Evolutionary conservation across 1,140 invertebrate genomes (phyloP), one percentile per base, ranked within the genome.

Genomic region (Neelides sp.): DNA sequence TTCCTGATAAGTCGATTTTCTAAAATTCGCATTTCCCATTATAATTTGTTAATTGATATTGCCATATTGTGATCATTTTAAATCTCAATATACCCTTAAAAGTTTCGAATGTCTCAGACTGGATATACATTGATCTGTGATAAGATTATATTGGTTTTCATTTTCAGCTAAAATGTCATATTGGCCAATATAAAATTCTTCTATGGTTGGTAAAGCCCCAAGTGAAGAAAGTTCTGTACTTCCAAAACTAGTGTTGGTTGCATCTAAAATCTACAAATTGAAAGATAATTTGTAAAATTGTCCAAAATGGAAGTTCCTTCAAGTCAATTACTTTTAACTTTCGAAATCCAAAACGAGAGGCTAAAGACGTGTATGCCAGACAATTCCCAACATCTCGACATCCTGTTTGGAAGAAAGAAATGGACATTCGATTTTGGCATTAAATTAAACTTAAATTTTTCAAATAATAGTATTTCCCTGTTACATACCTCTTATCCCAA

Each of bases 361-460:
- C 77, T 34, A 85, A 73, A 60, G 79, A 80, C 13, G 76, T 74
- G 64, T 85, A 85, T 0, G 80, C 79, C 13, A 83, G 75, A 63
- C 79, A 83, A 62, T 82, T 79, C 19, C 72, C 71, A 45, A 85
- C 64, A 48, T 72, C 68, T 40, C 66, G 63, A 64, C 80, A 83
- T 4, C 77, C 75, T n/a, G n/a, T n/a, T n/a, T n/a, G n/a, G n/a
- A n/a, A n/a, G n/a, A n/a, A n/a, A n/a, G n/a, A n/a, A n/a, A n/a
- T n/a, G n/a, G n/a, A n/a, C n/a, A n/a, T n/a, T n/a, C n/a, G n/a
- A n/a, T n/a, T n/a, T n/a, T n/a, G n/a, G n/a, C n/a, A n/a, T n/a
- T n/a, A n/a, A n/a, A n/a, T n/a, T n/a, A n/a, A n/a, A n/a, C n/a
- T n/a, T n/a, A n/a, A n/a, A n/a, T n/a, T n/a, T n/a, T n/a, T n/a